Conservation (phyloP, 2,888 invertebrate species). For the Watsonalla cultraria region DNA sequence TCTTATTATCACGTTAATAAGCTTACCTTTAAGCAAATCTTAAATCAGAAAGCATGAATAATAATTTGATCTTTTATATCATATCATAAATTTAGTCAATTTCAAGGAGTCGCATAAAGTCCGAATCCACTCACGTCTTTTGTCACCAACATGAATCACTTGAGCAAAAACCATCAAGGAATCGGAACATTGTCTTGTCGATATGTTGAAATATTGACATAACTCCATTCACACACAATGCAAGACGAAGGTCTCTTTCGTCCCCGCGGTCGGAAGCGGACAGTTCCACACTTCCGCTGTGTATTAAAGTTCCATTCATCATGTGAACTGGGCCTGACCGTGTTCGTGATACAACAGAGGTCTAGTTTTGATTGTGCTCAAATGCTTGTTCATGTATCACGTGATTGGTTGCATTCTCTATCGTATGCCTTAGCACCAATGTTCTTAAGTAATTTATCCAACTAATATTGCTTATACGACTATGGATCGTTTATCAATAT, state of each 20-base stretch:
- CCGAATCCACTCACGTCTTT: background rate
- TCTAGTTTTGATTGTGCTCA: background rate
- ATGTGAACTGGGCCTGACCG: slow-evolving; percentile 20
- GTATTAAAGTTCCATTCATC: slow-evolving; percentile 30
- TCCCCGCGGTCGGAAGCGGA: slow-evolving; percentile 25
- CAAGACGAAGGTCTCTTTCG: slow-evolving; percentile 9
- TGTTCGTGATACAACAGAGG: background rate
- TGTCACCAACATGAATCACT: background rate
- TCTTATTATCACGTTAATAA: no score
- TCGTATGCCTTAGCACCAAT: no score
- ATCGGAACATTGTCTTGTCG: background rate
- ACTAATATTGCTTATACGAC: no score
- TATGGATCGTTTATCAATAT: no score
- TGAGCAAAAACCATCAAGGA: background rate
- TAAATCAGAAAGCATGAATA: no score
- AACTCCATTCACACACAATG: background rate
- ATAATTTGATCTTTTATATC: no score
- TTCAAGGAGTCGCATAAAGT: background rate
- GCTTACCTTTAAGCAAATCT: no score
- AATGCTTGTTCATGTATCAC: background rate
- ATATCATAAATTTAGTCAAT: no score
- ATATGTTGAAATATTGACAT: background rate
- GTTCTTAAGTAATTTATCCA: no score
- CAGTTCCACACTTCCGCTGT: slow-evolving; percentile 30
- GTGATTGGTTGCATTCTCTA: background rate